Base-by-base conservation (phyloP, 2,113 vertebrate genomes). In the Trogon melanurus region DNA sequence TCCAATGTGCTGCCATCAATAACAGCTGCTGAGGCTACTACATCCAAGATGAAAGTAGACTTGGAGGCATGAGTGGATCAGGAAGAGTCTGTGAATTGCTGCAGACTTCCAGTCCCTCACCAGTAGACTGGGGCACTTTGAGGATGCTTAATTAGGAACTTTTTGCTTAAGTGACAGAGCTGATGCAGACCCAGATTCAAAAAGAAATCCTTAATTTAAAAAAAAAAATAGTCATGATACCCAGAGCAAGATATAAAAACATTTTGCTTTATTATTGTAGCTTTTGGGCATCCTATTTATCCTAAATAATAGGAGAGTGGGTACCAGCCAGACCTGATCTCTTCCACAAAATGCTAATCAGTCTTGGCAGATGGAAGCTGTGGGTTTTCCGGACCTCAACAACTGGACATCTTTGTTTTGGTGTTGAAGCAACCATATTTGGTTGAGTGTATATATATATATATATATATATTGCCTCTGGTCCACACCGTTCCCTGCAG, bases 241-340 rank as follows among this genome's bases (percentile, higher is more conserved):
- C 61, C 47, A 45, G 13, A 66, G 30, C 10, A 48, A 36, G 34
- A 56, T 50, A 25, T 79, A 4, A 47, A 47, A 60, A n/a, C 13
- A 12, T 71, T 29, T 57, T 66, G 11, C 21, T 65, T 6, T 51
- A 26, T 64, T 75, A 47, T 34, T 29, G 20, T 71, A 66, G 64
- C 16, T 34, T 36, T 45, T 58, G 50, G 69, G 15, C 26, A 15
- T 69, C 13, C 5, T 26, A 9, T 73, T 48, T 50, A 27, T 90
- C 73, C 30, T n/a, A 41, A 76, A 61, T 29, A 26, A 12, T 16
- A 57, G 27, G 11, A 0, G 0, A 29, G 20, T 22, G 53, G 23
- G n/a, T 80, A 73, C 41, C n/a, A 67, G 27, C 22, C 69, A 56
- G 89, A 61, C 29, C 34, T 70, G 27, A 56, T 76, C 45, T 75